A percentile compares a stretch with the other conserved stretches of the same genome.
Conservation (phyloP, 2,797 vertebrate genomes). For the Mallotus villosus region DNA sequence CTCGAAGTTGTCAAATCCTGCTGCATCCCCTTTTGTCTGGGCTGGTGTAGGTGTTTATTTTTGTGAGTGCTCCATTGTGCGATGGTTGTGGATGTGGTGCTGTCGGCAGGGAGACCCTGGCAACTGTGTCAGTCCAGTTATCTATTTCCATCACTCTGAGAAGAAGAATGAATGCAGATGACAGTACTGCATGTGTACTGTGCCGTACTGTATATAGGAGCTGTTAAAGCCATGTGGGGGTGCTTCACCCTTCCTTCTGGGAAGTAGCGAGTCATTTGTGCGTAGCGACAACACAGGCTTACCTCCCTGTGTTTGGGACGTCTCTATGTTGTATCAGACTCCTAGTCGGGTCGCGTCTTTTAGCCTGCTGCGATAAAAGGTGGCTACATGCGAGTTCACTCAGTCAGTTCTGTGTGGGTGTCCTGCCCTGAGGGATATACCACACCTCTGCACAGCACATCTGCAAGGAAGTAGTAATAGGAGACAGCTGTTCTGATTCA, state of each 20-base stretch:
- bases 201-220: neutral
- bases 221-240: neutral
- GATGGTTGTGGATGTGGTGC: slow-evolving; percentile 57
- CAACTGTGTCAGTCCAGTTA: slow-evolving; percentile 54
- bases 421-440: neutral
- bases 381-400: neutral
- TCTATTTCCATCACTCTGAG: slow-evolving; percentile 39
- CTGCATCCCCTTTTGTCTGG: slow-evolving; percentile 66
- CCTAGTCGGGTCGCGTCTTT: neutral
- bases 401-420: neutral
- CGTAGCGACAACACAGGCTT: neutral
- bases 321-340: neutral
- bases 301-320: neutral
- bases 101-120: slow-evolving; percentile 43
- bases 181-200: neutral
- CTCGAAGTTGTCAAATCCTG: slow-evolving; percentile 69
- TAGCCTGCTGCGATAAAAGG: no score
- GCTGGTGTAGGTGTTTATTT: slow-evolving; percentile 53
- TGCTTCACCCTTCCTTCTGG: neutral
- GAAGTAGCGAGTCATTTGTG: neutral
- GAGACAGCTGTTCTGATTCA: neutral
- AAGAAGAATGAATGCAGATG: neutral
- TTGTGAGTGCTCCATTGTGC: slow-evolving; percentile 64
- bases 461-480: neutral
- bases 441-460: neutral